Evolutionary conservation across 2,797 vertebrate species (phyloP).

Genomic region (Labroides dimidiatus): DNA sequence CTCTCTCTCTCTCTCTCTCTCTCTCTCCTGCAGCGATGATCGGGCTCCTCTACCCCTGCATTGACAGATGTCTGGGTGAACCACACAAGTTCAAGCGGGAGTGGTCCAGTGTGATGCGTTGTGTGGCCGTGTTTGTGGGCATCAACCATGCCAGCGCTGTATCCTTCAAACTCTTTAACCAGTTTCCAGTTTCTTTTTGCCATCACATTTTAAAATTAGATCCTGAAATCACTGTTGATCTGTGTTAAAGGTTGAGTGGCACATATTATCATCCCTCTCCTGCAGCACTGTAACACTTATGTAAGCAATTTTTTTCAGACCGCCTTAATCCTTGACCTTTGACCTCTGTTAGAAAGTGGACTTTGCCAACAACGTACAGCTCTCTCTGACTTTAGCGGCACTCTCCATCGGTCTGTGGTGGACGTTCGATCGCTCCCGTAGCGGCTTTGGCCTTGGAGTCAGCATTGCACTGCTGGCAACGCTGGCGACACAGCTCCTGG

Average conservation of each 20-base stretch:
- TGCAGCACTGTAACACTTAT: neutral
- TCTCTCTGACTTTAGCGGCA: constrained; percentile 94
- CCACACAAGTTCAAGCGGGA: constrained; percentile 98
- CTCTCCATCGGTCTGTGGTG: constrained; percentile 96
- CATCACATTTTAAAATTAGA: no score
- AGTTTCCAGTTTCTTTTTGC: no score
- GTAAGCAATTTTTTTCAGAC: neutral
- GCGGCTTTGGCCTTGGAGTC: constrained; percentile 92
- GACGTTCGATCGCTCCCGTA: constrained; percentile 95
- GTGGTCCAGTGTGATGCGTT: constrained; percentile 98
- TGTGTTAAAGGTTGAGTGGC: no score
- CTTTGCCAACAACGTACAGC: constrained; percentile 96
- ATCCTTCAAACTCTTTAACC: constrained; percentile 82
- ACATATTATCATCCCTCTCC: no score
- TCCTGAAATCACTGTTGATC: no score
- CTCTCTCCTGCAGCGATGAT: constrained; percentile 85
- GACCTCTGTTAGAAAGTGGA: constrained; percentile 93
- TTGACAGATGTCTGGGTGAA: constrained; percentile 92
- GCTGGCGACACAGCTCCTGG: constrained; percentile 91
- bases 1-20: neutral
- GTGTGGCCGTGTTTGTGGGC: constrained; percentile 97
- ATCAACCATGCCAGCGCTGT: constrained; percentile 98
- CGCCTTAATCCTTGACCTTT: constrained; percentile 73
- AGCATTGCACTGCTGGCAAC: constrained; percentile 93
- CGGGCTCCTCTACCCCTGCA: constrained; percentile 95